These are phyloP conservation scores for Andrena hattorfiana DNA, from an alignment of 2,888 invertebrate species.

Conservation along the genomic window DNA sequence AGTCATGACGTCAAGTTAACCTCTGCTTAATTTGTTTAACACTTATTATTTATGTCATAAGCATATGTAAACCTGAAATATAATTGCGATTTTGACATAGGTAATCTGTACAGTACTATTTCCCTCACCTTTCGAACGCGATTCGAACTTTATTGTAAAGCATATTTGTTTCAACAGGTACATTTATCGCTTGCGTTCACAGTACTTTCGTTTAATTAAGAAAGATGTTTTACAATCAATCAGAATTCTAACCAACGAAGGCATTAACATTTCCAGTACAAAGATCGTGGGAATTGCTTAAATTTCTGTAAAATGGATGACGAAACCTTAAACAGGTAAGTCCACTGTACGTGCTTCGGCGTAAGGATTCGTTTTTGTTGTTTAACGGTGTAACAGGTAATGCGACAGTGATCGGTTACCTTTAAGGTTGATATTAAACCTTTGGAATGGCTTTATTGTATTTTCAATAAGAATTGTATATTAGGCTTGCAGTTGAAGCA, in stretches of 20 bases:
- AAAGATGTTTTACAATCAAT: neutral
- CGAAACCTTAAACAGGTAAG: conserved; percentile 78
- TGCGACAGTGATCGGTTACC: too few relatives aligned
- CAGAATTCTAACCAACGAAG: neutral
- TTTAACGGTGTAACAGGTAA: too few relatives aligned
- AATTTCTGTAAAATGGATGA: conserved; percentile 75
- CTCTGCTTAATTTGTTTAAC: conserved; percentile 13
- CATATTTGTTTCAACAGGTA: neutral
- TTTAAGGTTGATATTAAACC: neutral
- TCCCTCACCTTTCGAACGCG: neutral
- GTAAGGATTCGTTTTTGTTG: neutral
- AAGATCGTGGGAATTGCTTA: neutral
- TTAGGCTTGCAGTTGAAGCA: conserved; percentile 82
- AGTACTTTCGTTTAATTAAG: neutral
- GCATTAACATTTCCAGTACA: neutral
- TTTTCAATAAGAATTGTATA: neutral
- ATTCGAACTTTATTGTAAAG: neutral
- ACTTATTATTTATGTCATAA: neutral
- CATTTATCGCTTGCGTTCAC: neutral
- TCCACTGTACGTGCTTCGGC: neutral
- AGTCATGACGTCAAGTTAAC: conserved; percentile 30
- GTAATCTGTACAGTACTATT: neutral
- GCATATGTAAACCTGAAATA: neutral
- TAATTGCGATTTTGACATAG: neutral
- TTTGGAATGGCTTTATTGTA: neutral